These are phyloP conservation scores for Pristionchus pacificus DNA, from an alignment of 1,140 invertebrate genomes.

Conservation along the genomic window DNA sequence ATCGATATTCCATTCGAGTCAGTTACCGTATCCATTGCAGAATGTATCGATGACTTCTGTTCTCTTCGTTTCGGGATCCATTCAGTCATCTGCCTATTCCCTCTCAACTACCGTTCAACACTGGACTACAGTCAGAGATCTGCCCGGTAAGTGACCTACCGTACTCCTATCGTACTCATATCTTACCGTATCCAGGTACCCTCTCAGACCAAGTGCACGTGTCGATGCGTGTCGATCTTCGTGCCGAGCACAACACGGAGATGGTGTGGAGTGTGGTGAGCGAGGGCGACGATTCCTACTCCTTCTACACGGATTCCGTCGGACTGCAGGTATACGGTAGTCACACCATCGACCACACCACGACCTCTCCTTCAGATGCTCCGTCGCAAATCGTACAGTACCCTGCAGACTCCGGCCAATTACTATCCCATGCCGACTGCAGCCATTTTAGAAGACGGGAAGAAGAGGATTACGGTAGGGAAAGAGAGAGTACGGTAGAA, in stretches of 20 bases:
- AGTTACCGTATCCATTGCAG: background rate
- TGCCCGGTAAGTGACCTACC: background rate
- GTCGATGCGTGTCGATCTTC: slow-evolving; percentile 16
- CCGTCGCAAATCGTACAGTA: slow-evolving; percentile 73
- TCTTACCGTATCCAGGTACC: slow-evolving; percentile 17
- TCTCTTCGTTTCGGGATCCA: background rate
- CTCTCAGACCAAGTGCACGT: slow-evolving; percentile 24
- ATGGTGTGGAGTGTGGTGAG: slow-evolving; percentile 11
- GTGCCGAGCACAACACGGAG: slow-evolving; percentile 23
- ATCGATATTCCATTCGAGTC: background rate
- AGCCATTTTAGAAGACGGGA: slow-evolving; percentile 78
- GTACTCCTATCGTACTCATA: too few relatives aligned
- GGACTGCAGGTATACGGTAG: slow-evolving; percentile 23
- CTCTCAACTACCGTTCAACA: slow-evolving; percentile 2
- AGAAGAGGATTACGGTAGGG: slow-evolving; percentile 65
- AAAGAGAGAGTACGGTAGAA: background rate
- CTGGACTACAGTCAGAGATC: slow-evolving; percentile 8
- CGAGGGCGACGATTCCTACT: background rate
- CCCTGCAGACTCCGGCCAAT: slow-evolving; percentile 86
- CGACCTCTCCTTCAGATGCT: slow-evolving; percentile 71
- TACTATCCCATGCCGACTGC: slow-evolving; percentile 84
- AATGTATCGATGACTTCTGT: background rate
- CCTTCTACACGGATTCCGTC: slow-evolving; percentile 21
- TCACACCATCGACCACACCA: background rate
- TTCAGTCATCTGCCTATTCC: slow-evolving; percentile 12